Evolutionary conservation across 2,888 invertebrate species (phyloP).

Genomic region (Drosophila testacea): DNA sequence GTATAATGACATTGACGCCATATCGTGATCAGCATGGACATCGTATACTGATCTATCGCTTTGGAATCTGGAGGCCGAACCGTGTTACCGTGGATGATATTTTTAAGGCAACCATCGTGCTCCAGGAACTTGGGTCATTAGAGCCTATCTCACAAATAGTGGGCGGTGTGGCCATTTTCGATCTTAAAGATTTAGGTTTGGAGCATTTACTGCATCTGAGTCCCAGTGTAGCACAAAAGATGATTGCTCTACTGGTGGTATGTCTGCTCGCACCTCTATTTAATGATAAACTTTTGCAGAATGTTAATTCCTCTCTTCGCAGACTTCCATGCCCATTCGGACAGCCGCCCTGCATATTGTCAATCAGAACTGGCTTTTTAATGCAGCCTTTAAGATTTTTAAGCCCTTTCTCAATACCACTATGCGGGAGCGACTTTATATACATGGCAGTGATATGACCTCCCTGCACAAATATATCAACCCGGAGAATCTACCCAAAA

Average conservation of each 20-base stretch:
- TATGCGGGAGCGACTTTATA: slow-evolving; percentile 88
- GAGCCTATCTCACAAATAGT: slow-evolving; percentile 91
- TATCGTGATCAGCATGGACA: slow-evolving; percentile 91
- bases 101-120: slow-evolving; percentile 89
- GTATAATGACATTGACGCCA: slow-evolving; percentile 90
- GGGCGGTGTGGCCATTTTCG: slow-evolving; percentile 92
- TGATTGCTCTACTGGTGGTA: slow-evolving; percentile 90
- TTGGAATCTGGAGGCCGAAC: slow-evolving; percentile 92
- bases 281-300: background rate
- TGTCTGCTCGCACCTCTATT: background rate
- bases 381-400: slow-evolving; percentile 91
- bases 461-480: slow-evolving; percentile 91
- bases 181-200: slow-evolving; percentile 89
- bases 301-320: slow-evolving; percentile 56
- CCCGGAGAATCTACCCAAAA: slow-evolving; percentile 89
- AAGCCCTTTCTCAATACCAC: slow-evolving; percentile 90
- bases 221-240: slow-evolving; percentile 89
- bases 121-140: slow-evolving; percentile 90
- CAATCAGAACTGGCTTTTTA: slow-evolving; percentile 93
- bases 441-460: slow-evolving; percentile 89
- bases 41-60: slow-evolving; percentile 89
- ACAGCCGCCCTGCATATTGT: slow-evolving; percentile 91
- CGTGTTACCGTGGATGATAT: slow-evolving; percentile 88
- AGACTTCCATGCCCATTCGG: slow-evolving; percentile 91
- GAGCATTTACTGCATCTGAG: slow-evolving; percentile 91